A percentile compares a stretch with the other conserved stretches of the same genome.
Evolutionary conservation across 2,113 vertebrate species (phyloP).

Genomic region (Indicator maculatus): DNA sequence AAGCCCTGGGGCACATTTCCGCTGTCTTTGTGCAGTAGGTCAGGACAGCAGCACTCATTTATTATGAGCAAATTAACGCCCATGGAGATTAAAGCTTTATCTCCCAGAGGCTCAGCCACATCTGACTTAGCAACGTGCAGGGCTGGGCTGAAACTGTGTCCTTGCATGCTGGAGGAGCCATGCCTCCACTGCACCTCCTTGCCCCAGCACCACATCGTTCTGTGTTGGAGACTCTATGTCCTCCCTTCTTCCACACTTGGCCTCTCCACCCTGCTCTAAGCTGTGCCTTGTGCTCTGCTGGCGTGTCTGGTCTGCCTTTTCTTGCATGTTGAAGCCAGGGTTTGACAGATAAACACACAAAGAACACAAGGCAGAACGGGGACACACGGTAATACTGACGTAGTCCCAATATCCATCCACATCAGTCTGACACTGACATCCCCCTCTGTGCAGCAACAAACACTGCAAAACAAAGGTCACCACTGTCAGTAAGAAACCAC

Average conservation of each 20-base stretch:
- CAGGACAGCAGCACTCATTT: rapidly evolving
- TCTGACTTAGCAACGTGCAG: background rate
- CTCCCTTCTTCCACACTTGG: background rate
- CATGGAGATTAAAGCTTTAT: slow-evolving; percentile 36
- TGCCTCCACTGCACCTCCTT: rapidly evolving
- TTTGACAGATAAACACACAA: background rate
- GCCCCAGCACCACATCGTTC: background rate
- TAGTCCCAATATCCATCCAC: background rate
- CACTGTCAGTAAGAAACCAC: background rate
- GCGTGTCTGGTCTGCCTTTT: background rate
- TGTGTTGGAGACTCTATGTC: rapidly evolving
- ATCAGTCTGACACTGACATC: background rate
- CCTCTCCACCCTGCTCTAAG: background rate
- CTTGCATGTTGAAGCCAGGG: background rate
- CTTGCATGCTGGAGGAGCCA: rapidly evolving
- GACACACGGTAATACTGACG: rapidly evolving
- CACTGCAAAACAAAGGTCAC: rapidly evolving
- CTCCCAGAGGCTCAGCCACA: background rate
- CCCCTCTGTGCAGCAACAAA: background rate
- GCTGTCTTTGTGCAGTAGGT: background rate
- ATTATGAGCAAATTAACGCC: background rate
- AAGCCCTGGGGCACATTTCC: background rate
- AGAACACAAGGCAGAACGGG: background rate
- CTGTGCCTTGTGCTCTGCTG: background rate
- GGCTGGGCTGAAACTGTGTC: background rate